Conservation (phyloP, 1,140 invertebrate species). For the Periplaneta americana region DNA sequence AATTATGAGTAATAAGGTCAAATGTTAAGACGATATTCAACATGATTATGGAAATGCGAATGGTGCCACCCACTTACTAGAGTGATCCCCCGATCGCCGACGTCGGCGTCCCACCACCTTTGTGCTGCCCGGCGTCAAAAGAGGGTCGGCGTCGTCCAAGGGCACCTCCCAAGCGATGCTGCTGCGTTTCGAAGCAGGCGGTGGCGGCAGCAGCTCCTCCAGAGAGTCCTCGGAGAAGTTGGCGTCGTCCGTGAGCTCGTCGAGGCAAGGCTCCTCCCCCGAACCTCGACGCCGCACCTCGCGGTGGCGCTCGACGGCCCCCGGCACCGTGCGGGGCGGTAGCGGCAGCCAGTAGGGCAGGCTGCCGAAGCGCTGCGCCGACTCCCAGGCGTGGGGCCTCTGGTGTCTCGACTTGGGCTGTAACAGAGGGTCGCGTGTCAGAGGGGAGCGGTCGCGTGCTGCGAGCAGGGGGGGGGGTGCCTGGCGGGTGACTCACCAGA, state of each 20-base stretch:
- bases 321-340: slow-evolving; percentile 59
- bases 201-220: slow-evolving; percentile 62
- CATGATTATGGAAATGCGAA: too few species aligned
- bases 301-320: slow-evolving; percentile 65
- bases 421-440: neutral
- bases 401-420: slow-evolving; percentile 69
- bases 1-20: too few species aligned
- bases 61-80: slow-evolving; percentile 46
- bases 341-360: slow-evolving; percentile 44
- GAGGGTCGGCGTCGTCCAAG: slow-evolving; percentile 43
- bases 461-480: too few species aligned
- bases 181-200: slow-evolving; percentile 53
- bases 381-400: slow-evolving; percentile 64
- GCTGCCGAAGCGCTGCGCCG: slow-evolving; percentile 54
- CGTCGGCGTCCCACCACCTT: slow-evolving; percentile 54
- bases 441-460: too few species aligned
- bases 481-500: slow-evolving; percentile 49
- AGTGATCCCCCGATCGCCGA: slow-evolving; percentile 46
- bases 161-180: slow-evolving; percentile 81
- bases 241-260: slow-evolving; percentile 48
- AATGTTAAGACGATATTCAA: too few species aligned
- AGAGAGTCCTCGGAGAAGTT: slow-evolving; percentile 77
- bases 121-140: slow-evolving; percentile 64
- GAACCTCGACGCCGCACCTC: slow-evolving; percentile 56
- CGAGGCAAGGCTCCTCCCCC: slow-evolving; percentile 35